Base-by-base conservation (phyloP, 2,797 vertebrate genomes). In the Buphagus erythrorhynchus region DNA sequence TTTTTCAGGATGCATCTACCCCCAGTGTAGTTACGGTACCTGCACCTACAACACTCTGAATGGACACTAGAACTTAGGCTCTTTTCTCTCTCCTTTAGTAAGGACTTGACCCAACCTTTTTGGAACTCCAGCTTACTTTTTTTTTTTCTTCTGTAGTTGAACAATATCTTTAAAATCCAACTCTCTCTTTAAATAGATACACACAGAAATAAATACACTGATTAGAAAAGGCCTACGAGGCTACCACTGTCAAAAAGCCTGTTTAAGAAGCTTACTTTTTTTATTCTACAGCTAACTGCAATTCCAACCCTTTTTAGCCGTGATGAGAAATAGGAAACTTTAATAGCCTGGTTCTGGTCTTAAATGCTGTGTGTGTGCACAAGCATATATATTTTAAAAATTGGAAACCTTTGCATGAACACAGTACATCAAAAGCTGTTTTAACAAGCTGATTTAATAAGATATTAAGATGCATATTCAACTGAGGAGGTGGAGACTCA, bases 401-500 rank as follows among this genome's bases (percentile, higher is more conserved):
- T 14, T 3, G 1, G 59, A 74, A 95, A 91, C 33, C 15, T 81
- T 80, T 91, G 72, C 76, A 58, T 31, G 49, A 93, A 74, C 42
- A 54, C 17, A 69, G 48, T 68, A 90, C 83, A 95, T 88, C 73
- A 83, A 91, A 95, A 83, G 52, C 75, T 88, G 26, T 17, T 87
- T 92, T 91, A 93, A 97, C 66, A 88, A 90, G 45, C 76, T 78
- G 69, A 59, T 90, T 95, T 93, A 94, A 95, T 57, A 91, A 93
- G 68, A 49, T 68, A 87, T 89, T 85, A 82, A 87, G 84, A 93
- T 83, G 63, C 2, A 0, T 81, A 73, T 93, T 92, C 80, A 92
- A 65, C 49, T 13, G 4, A 79, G 48, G 54, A 91, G 49, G 75
- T 25, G 31, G 61, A 86, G 54, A 89, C 26, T 74, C 45, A 31